A percentile compares a stretch with the other conserved stretches of the same genome.
Conservation (phyloP, 2,888 invertebrate species). For the Euphydryas editha region DNA sequence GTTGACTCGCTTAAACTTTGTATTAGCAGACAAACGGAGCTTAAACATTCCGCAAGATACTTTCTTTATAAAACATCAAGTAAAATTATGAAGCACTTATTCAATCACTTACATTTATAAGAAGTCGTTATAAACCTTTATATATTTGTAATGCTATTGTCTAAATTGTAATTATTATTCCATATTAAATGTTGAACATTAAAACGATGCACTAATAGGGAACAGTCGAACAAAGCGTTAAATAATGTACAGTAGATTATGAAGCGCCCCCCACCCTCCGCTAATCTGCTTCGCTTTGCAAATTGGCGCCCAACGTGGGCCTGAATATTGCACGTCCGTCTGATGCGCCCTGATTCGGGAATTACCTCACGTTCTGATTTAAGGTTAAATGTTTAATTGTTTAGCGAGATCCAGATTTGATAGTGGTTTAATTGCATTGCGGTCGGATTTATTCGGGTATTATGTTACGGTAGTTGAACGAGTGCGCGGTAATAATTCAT, state of each 20-base stretch:
- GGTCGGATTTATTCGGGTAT: slow-evolving; percentile 6
- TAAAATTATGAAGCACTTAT: not conserved
- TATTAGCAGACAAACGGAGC: slow-evolving; percentile 12
- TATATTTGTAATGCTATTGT: not conserved
- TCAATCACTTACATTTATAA: too few species aligned
- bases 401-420: slow-evolving; percentile 31
- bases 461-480: not conserved
- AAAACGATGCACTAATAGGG: slow-evolving; percentile 18
- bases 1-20: slow-evolving; percentile 26
- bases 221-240: slow-evolving; percentile 30
- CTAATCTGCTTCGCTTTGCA: slow-evolving; percentile 46
- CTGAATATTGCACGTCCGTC: slow-evolving; percentile 47
- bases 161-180: not conserved
- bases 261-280: slow-evolving; percentile 26
- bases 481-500: not conserved
- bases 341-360: slow-evolving; percentile 35
- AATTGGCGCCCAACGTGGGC: slow-evolving; percentile 42
- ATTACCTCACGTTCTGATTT: slow-evolving; percentile 38
- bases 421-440: slow-evolving; percentile 26
- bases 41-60: not conserved
- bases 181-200: slow-evolving; percentile 3
- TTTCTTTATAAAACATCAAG: not conserved
- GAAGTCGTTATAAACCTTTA: too few species aligned
- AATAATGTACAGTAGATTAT: slow-evolving; percentile 41
- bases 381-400: slow-evolving; percentile 40